A percentile compares a stretch with the other conserved stretches of the same genome.
phyloP scores from a whole-genome alignment of 64 coral and sea anemone species.

The Dendronephthya gigantea region DNA sequence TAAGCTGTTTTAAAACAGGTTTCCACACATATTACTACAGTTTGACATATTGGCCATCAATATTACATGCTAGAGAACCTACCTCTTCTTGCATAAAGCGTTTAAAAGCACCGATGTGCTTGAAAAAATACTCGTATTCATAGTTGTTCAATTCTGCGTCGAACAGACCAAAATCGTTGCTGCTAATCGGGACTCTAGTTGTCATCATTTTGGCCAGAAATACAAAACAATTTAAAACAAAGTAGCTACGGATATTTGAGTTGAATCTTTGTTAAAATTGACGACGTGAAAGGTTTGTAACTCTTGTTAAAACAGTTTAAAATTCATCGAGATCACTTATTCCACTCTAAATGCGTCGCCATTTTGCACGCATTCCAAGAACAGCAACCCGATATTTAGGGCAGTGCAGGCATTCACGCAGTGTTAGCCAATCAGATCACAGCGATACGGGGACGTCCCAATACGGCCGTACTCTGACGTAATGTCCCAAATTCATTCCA shows the following conservation, averaged over 20 bases:
- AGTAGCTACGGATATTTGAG: background rate
- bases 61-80: background rate
- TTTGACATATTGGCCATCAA: background rate
- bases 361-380: background rate
- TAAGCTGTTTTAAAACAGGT: background rate
- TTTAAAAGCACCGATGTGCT: conserved; percentile 11
- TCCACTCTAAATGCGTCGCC: background rate
- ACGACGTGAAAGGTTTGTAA: background rate
- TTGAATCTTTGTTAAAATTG: background rate
- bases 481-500: too few relatives aligned
- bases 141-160: background rate
- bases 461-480: too few relatives aligned
- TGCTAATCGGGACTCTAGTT: background rate
- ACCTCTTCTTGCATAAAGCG: conserved; percentile 15
- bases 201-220: background rate
- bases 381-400: background rate
- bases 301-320: background rate
- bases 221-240: background rate
- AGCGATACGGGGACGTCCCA: too few relatives aligned
- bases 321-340: background rate
- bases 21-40: background rate
- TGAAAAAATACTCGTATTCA: background rate
- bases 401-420: background rate
- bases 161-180: conserved; percentile 2
- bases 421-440: too few relatives aligned